Conservation (phyloP, 2,797 vertebrate genomes). For the Capromys pilorides region DNA sequence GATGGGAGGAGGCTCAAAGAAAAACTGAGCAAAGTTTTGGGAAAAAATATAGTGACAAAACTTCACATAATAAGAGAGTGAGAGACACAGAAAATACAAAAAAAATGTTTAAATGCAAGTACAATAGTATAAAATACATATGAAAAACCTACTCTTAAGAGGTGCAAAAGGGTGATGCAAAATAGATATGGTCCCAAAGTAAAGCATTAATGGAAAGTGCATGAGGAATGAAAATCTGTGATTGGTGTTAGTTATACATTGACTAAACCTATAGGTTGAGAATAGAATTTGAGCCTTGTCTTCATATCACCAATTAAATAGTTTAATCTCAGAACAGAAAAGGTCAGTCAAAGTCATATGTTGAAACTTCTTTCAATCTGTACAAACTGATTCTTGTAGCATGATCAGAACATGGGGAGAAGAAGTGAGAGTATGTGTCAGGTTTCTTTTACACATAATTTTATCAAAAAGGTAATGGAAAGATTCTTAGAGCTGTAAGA, state of each 20-base stretch:
- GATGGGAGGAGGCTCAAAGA: background rate
- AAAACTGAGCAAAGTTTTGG: background rate
- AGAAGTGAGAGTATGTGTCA: background rate
- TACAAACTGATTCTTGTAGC: background rate
- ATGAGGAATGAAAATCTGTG: background rate
- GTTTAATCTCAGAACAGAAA: background rate
- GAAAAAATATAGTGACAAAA: background rate
- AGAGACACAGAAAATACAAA: background rate
- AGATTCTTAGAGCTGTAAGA: background rate
- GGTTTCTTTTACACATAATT: background rate
- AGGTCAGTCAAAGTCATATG: background rate
- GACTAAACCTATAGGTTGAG: background rate
- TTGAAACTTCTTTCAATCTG: background rate
- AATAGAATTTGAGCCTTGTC: conserved; percentile 5
- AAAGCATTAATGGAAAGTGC: background rate
- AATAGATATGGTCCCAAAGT: background rate
- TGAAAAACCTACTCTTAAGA: background rate
- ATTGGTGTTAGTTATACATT: background rate
- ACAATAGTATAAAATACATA: background rate
- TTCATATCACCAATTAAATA: conserved; percentile 11
- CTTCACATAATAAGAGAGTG: background rate
- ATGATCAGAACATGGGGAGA: background rate
- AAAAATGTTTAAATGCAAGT: background rate
- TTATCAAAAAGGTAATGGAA: background rate
- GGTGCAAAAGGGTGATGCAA: background rate